These are phyloP conservation scores for Dendropsophus ebraccatus DNA, from an alignment of 2,113 vertebrate genomes.

Conservation along the genomic window DNA sequence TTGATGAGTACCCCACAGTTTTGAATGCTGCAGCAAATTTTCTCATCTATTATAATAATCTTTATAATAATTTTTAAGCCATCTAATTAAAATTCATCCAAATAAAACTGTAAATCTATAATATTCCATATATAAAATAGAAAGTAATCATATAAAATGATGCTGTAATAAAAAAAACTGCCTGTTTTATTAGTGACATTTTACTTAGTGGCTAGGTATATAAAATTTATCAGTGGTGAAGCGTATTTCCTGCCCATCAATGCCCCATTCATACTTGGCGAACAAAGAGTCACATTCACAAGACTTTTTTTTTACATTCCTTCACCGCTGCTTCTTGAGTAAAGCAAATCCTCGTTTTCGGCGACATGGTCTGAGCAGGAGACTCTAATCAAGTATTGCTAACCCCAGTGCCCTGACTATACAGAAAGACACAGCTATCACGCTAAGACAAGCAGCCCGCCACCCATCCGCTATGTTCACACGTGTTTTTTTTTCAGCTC, in stretches of 20 bases:
- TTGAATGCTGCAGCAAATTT: too few species aligned
- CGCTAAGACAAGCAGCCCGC: neutral
- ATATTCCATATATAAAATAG: too few species aligned
- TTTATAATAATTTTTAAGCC: too few species aligned
- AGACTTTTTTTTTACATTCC: neutral
- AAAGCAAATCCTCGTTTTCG: neutral
- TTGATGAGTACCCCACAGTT: too few species aligned
- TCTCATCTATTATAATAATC: too few species aligned
- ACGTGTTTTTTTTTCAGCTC: too few species aligned
- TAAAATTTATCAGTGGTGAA: neutral
- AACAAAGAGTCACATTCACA: slow-evolving; percentile 39
- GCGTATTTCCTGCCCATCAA: slow-evolving; percentile 45
- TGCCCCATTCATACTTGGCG: slow-evolving; percentile 1
- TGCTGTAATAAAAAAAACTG: neutral
- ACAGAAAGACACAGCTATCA: neutral
- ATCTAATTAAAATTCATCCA: too few species aligned
- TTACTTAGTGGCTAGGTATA: neutral
- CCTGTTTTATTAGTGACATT: neutral
- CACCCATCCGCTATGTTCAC: too few species aligned
- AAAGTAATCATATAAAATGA: neutral
- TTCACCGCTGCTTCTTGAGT: neutral
- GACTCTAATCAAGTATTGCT: slow-evolving; percentile 33
- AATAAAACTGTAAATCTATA: too few species aligned
- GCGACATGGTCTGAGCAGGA: slow-evolving; percentile 19
- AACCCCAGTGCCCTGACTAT: neutral